phyloP scores from a whole-genome alignment of 2,888 invertebrate species.

The Zelleria hepariella region DNA sequence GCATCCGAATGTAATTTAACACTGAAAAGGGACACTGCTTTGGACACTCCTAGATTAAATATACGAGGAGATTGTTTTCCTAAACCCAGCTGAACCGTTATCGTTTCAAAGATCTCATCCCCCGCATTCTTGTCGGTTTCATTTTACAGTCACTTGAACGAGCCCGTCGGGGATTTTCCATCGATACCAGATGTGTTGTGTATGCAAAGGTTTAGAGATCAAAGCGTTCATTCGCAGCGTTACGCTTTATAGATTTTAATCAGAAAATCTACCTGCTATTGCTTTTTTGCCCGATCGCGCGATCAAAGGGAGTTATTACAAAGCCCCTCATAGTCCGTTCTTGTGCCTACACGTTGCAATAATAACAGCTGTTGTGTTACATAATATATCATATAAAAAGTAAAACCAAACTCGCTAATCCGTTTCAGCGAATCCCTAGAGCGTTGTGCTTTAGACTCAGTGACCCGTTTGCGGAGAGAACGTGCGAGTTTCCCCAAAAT shows the following conservation, averaged over 20 bases:
- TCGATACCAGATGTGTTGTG: not conserved
- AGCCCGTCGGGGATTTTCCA: not conserved
- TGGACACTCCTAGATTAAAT: not conserved
- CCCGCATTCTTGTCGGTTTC: not conserved
- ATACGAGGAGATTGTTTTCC: not conserved
- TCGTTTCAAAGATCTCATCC: not conserved
- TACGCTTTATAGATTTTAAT: not conserved
- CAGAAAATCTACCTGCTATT: not conserved
- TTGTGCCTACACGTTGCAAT: not conserved
- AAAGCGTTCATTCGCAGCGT: not conserved
- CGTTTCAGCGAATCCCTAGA: not conserved
- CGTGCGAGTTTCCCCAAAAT: not conserved
- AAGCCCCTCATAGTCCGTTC: too few species aligned
- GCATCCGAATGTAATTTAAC: not conserved
- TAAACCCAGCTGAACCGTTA: not conserved
- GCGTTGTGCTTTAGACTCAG: not conserved
- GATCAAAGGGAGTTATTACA: not conserved
- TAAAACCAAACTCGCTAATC: not conserved
- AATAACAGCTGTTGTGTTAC: not conserved
- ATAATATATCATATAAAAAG: not conserved
- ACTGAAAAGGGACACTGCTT: not conserved
- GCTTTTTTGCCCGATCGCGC: not conserved
- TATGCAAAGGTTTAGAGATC: not conserved
- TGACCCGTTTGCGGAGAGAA: not conserved
- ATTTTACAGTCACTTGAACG: not conserved